phyloP scores from a whole-genome alignment of 2,113 vertebrate species.

The Puntigrus tetrazona region DNA sequence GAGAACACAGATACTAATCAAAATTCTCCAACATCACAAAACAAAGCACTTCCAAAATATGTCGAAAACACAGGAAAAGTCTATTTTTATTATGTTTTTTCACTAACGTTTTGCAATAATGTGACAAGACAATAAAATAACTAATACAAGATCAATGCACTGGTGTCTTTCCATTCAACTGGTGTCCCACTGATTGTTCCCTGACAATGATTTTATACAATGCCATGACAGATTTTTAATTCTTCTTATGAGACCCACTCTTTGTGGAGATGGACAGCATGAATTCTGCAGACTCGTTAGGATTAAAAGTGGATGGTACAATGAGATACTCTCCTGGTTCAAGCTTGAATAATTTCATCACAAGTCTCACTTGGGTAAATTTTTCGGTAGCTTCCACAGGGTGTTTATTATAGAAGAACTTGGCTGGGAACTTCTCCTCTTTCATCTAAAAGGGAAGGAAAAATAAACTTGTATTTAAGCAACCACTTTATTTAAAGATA shows the following conservation, averaged over 20 bases:
- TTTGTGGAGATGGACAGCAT: constrained; percentile 36
- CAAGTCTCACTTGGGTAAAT: constrained; percentile 24
- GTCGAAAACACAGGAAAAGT: too few species aligned
- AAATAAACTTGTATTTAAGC: not conserved
- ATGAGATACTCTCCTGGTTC: constrained; percentile 50
- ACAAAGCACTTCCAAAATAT: too few species aligned
- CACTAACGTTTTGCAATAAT: too few species aligned
- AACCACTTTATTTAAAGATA: too few species aligned
- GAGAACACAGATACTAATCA: too few species aligned
- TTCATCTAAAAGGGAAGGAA: constrained; percentile 21
- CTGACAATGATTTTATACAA: too few species aligned
- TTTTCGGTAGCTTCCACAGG: not conserved
- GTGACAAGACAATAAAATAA: too few species aligned
- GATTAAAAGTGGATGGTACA: constrained; percentile 48
- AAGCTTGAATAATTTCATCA: constrained; percentile 47
- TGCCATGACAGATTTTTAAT: not conserved
- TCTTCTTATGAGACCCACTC: not conserved
- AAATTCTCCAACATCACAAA: too few species aligned
- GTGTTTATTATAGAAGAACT: constrained; percentile 7
- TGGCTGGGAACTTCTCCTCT: constrained; percentile 37
- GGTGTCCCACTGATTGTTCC: not conserved
- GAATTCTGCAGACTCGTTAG: constrained; percentile 41
- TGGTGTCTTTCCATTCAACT: not conserved
- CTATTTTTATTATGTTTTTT: too few species aligned
- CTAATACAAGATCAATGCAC: too few species aligned